Evolutionary conservation across 2,888 invertebrate genomes (phyloP), one percentile per base, ranked within the genome.

Genomic region (Beris morrisii): DNA sequence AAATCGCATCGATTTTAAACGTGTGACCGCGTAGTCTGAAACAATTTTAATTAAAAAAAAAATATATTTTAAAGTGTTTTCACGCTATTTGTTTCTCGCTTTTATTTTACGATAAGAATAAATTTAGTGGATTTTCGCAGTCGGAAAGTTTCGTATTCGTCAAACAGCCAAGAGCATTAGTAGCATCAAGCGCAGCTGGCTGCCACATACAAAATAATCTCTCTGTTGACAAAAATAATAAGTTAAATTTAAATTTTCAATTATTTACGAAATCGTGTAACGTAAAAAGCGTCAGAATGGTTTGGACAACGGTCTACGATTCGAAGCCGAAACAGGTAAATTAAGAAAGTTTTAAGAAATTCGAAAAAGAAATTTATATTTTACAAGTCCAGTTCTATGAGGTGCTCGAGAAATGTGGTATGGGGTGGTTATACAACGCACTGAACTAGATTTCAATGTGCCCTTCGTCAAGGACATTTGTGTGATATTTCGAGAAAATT

Each of bases 381-480:
- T 38, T 38, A 22, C 22, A 22, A 22, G 22, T 22, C 22, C 22
- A 22, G 22, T 22, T 22, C 22, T 22, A 3, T 22, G 22, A 22
- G 2, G 22, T 22, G 22, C 22, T 22, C 22, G 22, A 22, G 22
- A 22, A 22, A 6, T 15, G 9, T 56, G 12, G 13, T 61, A 5
- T 43, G 61, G 38, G 61, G 31, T 12, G n/a, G 61, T 61, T 61
- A 61, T 50, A 61, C 61, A 61, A 61, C 38, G 4, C 9, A 7
- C 7, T 38, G 38, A 38, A 38, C 38, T 38, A 58, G 22, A 7
- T 59, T 44, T 12, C 7, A 38, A 52, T 38, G 32, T 70, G 71
- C 53, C 71, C 70, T 71, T 69, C 64, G 59, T 66, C 70, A 71
- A 71, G 71, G 71, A 69, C 71, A 59, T 66, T 43, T 46, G 52